Evolutionary conservation across 1,140 invertebrate species (phyloP), one percentile per base, ranked within the genome.

Genomic region (Drosophila rufa): DNA sequence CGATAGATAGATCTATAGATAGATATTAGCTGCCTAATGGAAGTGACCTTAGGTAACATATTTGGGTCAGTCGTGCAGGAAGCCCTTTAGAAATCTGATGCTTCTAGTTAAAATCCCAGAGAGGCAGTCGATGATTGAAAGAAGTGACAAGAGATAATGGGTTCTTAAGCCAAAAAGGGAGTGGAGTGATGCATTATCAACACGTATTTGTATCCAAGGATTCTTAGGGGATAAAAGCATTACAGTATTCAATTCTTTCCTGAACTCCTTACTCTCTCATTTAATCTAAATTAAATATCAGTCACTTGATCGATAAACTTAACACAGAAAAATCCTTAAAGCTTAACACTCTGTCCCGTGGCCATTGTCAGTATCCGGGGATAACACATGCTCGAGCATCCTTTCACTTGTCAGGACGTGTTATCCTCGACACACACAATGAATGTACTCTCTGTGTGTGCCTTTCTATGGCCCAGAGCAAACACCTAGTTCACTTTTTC

Each of bases 361-460:
- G 19, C 53, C 48, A 68, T 77, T 77, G 75, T 69, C 42, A 27
- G 38, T 33, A 22, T 43, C 25, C 22, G 42, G 19, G 71, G 12
- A 47, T 33, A 30, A 71, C 51, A 64, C 50, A 43, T 65, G 55
- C 66, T 43, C 62, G 47, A 82, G 85, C 64, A 74, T 89, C 76
- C 83, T 89, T 87, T 87, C 84, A 89, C 83, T 86, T 87, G 84
- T 87, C 80, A 83, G 62, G 57, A 58, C 64, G 60, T 73, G 64
- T 79, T 81, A 77, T 82, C 55, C 64, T 58, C 48, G 60, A 36
- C 51, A 75, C 47, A 70, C 50, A 74, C 27, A 30, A 30, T 30
- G 27, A 30, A 61, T 77, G 48, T 14, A 12, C 50, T 36, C 33
- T 47, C 45, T 46, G 11, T 38, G n/a, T 62, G 45, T 38, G 42